Base-by-base conservation (phyloP, 2,888 invertebrate genomes). In the Kryphioiulus occultus region DNA sequence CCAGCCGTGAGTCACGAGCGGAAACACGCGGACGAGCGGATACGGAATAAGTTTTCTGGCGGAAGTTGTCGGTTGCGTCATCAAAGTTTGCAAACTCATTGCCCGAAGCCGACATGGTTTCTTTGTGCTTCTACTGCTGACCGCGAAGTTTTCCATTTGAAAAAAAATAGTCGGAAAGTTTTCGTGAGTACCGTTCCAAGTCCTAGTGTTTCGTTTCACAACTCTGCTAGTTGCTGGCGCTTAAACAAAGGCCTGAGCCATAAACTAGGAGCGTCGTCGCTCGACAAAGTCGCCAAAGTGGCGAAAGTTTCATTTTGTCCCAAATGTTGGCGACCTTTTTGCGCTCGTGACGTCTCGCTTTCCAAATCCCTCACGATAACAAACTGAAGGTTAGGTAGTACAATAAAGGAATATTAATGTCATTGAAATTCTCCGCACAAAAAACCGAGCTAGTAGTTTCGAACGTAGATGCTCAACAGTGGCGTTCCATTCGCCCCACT, bases 81-180 rank as follows among this genome's bases (percentile, higher is more conserved):
- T 85, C 35, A 22, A 85, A 85, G 85, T 35, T 86, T 44, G 86
- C 47, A 19, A 85, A 85, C 47, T 86, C 86, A 86, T 86, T 86
- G 86, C 44, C 12, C 84, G 35, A 19, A 84, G 84, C 84, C 84
- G 84, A 84, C 84, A 42, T 35, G 84, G 84, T 35, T 84, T 84
- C 42, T 84, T 84, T 84, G 84, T 84, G 35, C 42, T 35, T 35
- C 35, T 22, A 1, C 35, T 84, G 83, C 39, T 83, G 5, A 19
- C 30, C 39, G 83, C 83, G 68, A 84, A 84, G 84, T 84, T 35
- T 35, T 84, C 42, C 7, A 30, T 39, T 83, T 84, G 22, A 32
- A 35, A 42, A 39, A 84, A 39, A 35, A 39, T 9, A 82, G 32
- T 42, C 22, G 84, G 35, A 15, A 35, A 84, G 39, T 39, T 32